A percentile compares a stretch with the other conserved stretches of the same genome.
Conservation (phyloP, 2,797 vertebrate genomes). For the Anomalospiza imberbis region DNA sequence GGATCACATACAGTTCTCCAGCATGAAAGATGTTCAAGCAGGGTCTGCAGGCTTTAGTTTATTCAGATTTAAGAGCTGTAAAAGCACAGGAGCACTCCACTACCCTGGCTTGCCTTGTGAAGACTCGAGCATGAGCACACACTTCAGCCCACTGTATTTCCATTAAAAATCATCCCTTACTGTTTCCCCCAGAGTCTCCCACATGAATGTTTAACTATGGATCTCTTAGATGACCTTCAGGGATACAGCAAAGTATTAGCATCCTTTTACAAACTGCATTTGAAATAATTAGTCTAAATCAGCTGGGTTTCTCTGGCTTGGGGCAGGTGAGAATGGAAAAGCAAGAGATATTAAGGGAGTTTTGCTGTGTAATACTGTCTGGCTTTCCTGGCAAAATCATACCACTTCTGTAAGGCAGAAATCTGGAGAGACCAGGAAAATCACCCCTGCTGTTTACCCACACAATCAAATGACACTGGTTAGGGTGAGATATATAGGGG, state of each 20-base stretch:
- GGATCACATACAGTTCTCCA: neutral
- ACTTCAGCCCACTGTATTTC: slow-evolving; percentile 2
- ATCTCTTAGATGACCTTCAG: slow-evolving; percentile 30
- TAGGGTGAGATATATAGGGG: fast-evolving
- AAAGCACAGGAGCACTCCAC: neutral
- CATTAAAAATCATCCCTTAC: neutral
- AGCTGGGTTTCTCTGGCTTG: neutral
- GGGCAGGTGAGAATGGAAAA: neutral
- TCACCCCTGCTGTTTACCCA: neutral
- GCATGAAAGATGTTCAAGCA: neutral
- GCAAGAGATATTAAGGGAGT: neutral
- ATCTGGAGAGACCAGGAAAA: neutral
- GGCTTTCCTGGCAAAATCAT: neutral
- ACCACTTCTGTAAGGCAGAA: neutral
- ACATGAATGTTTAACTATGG: slow-evolving; percentile 38
- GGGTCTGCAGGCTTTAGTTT: neutral
- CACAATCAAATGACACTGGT: neutral
- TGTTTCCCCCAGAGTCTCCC: neutral
- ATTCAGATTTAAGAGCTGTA: neutral
- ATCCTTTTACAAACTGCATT: slow-evolving; percentile 43
- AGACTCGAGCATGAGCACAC: neutral
- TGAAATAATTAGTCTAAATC: slow-evolving; percentile 48
- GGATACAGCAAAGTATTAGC: slow-evolving; percentile 40
- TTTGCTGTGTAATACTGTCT: neutral
- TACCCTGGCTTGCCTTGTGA: neutral